Conservation (phyloP, 2,797 vertebrate genomes). For the Artibeus jamaicensis region DNA sequence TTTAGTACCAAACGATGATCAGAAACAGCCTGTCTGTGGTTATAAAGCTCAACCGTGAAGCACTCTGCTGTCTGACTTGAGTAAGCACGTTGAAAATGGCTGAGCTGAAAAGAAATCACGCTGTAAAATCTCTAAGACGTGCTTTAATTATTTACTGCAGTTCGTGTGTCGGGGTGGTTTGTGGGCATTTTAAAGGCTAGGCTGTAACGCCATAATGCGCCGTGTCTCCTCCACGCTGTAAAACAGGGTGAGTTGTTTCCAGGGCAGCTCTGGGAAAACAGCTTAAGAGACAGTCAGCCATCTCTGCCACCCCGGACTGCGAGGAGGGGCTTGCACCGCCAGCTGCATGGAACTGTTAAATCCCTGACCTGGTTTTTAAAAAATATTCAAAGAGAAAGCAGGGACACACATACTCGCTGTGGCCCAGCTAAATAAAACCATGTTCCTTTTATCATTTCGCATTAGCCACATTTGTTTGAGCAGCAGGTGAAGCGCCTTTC, state of each 20-base stretch:
- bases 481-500: constrained; percentile 69
- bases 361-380: constrained; percentile 61
- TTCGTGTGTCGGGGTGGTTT: neutral
- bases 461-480: constrained; percentile 43
- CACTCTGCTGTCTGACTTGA: neutral
- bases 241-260: neutral
- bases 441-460: neutral
- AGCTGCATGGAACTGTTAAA: neutral
- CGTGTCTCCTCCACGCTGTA: neutral
- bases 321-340: neutral
- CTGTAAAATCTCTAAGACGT: neutral
- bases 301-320: neutral
- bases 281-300: neutral
- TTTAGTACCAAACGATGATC: neutral
- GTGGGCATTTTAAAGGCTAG: neutral
- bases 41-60: neutral
- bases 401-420: neutral
- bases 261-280: neutral
- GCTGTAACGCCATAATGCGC: neutral
- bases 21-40: neutral
- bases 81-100: neutral
- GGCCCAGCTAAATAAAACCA: neutral
- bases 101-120: neutral
- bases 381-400: constrained; percentile 61
- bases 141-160: neutral